Evolutionary conservation across 1,140 invertebrate species (phyloP).

Genomic region (Drosophila saltans): DNA sequence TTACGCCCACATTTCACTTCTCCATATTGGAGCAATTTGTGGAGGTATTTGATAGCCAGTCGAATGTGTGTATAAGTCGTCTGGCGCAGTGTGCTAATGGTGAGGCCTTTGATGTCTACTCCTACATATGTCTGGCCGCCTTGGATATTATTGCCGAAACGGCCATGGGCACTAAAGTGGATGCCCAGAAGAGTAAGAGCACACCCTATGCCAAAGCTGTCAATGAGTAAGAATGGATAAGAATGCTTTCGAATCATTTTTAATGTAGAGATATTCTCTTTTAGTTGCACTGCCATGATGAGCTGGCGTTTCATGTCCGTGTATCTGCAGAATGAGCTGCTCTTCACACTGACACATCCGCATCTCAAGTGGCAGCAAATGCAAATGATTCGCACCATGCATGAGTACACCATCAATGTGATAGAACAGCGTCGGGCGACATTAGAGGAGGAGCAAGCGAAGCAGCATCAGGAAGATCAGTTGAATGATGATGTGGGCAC

Average conservation of each 20-base stretch:
- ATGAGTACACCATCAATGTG: slow-evolving; percentile 87
- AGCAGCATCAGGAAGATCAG: background rate
- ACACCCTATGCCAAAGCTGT: slow-evolving; percentile 90
- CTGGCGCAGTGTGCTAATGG: slow-evolving; percentile 84
- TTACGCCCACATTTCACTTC: slow-evolving; percentile 93
- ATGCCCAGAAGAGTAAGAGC: slow-evolving; percentile 88
- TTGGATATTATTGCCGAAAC: slow-evolving; percentile 87
- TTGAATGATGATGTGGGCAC: slow-evolving; percentile 55
- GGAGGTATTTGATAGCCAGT: slow-evolving; percentile 90
- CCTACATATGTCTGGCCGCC: slow-evolving; percentile 53
- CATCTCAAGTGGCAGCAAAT: slow-evolving; percentile 84
- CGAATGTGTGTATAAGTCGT: slow-evolving; percentile 87
- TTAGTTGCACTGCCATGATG: slow-evolving; percentile 63
- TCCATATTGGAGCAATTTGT: slow-evolving; percentile 91
- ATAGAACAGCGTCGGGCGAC: slow-evolving; percentile 77
- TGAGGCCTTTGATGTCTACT: slow-evolving; percentile 76
- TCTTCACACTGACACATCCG: slow-evolving; percentile 66
- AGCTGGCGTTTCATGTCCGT: slow-evolving; percentile 62
- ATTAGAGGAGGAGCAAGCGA: slow-evolving; percentile 39
- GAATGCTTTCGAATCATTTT: background rate
- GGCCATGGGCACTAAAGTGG: slow-evolving; percentile 91
- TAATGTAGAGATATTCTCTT: background rate
- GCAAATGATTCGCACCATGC: slow-evolving; percentile 86
- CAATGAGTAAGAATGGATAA: slow-evolving; percentile 84
- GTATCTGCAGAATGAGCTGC: slow-evolving; percentile 56